These are phyloP conservation scores for Parasteatoda tepidariorum DNA, from an alignment of 1,140 invertebrate species.

Conservation along the genomic window DNA sequence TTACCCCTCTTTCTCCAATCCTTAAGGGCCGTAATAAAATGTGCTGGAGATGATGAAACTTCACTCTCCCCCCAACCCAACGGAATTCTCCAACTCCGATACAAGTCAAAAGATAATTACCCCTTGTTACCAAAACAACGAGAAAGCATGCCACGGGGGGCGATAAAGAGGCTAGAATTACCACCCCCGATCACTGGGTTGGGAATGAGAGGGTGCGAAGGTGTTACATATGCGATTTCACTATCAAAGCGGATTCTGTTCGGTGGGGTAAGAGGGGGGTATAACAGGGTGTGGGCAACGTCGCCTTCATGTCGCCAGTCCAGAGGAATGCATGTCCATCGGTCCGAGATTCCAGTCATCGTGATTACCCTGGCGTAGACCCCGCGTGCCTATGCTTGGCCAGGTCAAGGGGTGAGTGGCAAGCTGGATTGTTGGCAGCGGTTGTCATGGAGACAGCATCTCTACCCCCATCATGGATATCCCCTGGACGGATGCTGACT, in stretches of 20 bases:
- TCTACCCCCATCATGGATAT: slow-evolving; percentile 30
- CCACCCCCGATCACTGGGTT: slow-evolving; percentile 3
- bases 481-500: not conserved
- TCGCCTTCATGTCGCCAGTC: slow-evolving; percentile 46
- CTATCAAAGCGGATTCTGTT: slow-evolving; percentile 41
- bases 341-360: slow-evolving; percentile 53
- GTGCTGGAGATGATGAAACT: slow-evolving; percentile 21
- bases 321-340: slow-evolving; percentile 46
- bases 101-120: slow-evolving; percentile 55
- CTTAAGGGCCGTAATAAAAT: slow-evolving; percentile 50
- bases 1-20: not conserved
- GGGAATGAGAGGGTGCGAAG: slow-evolving; percentile 1
- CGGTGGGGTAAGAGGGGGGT: not conserved
- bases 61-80: slow-evolving; percentile 4
- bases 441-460: slow-evolving; percentile 53
- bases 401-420: slow-evolving; percentile 57
- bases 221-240: slow-evolving; percentile 41
- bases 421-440: slow-evolving; percentile 53
- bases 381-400: slow-evolving; percentile 47
- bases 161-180: slow-evolving; percentile 52
- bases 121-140: slow-evolving; percentile 55
- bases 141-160: slow-evolving; percentile 54
- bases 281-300: slow-evolving; percentile 1
- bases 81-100: slow-evolving; percentile 29
- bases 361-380: slow-evolving; percentile 53